Conservation (phyloP, 1,140 invertebrate genomes). For the Apis dorsata region DNA sequence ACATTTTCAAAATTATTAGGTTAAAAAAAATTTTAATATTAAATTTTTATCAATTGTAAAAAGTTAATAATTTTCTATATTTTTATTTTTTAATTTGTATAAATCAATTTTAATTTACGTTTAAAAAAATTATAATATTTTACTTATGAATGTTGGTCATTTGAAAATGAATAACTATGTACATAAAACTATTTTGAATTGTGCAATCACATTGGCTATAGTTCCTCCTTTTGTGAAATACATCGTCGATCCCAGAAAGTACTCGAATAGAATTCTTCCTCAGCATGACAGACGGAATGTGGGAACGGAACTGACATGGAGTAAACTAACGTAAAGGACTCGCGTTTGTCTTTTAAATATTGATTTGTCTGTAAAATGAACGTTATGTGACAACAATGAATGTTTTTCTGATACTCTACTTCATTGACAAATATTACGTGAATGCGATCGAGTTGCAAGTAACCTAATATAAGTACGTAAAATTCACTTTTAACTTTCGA, state of each 20-base stretch:
- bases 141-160: background rate
- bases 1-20: background rate
- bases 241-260: conserved; percentile 44
- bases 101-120: no score
- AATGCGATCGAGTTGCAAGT: conserved; percentile 42
- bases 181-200: conserved; percentile 29
- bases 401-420: conserved; percentile 21
- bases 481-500: conserved; percentile 28
- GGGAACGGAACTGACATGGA: conserved; percentile 65
- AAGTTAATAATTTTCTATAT: no score
- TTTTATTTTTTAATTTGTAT: background rate
- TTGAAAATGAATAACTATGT: conserved; percentile 1
- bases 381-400: conserved; percentile 63
- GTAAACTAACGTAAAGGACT: conserved; percentile 60
- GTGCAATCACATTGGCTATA: conserved; percentile 36
- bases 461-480: conserved; percentile 63
- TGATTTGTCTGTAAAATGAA: conserved; percentile 61
- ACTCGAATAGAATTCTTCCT: conserved; percentile 54
- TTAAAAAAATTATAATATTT: conserved; percentile 7
- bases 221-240: conserved; percentile 44
- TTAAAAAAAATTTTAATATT: background rate
- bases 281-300: conserved; percentile 61
- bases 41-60: background rate
- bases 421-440: conserved; percentile 15
- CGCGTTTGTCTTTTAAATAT: conserved; percentile 70